Percentiles rank a stretch among this genome's conserved stretches.
These are phyloP conservation scores for Hydrocynus forskahlii DNA, from an alignment of 2,797 vertebrate genomes.

Conservation along the genomic window DNA sequence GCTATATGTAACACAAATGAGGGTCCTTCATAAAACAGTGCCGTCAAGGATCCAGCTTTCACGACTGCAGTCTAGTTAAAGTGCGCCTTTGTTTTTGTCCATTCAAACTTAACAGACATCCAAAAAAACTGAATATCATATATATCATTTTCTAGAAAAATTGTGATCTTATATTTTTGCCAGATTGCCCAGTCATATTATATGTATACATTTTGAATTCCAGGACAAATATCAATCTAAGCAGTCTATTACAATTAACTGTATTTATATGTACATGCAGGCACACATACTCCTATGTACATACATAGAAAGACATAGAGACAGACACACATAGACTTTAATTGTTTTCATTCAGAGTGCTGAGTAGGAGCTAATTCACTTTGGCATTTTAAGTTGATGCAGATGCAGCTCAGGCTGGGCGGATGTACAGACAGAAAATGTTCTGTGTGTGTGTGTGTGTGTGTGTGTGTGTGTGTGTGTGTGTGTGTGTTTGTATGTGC, in stretches of 20 bases:
- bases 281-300: not conserved
- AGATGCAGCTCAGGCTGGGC: slow-evolving; percentile 44
- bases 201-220: no score
- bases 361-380: slow-evolving; percentile 42
- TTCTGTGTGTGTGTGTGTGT: not conserved
- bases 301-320: slow-evolving; percentile 15
- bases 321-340: slow-evolving; percentile 19
- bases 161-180: no score
- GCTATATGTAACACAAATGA: no score
- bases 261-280: not conserved
- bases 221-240: no score
- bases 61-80: no score
- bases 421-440: slow-evolving; percentile 36
- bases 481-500: not conserved
- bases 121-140: no score
- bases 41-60: no score
- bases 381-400: slow-evolving; percentile 52
- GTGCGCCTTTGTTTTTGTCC: no score
- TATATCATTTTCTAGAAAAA: no score
- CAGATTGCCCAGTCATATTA: no score
- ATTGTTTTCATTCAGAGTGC: slow-evolving; percentile 11
- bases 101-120: no score
- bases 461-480: not conserved
- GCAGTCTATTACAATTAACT: not conserved
- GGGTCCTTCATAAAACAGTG: no score